Percentiles rank a stretch among this genome's conserved stretches.
These are phyloP conservation scores for Pandion haliaetus DNA, from an alignment of 2,113 vertebrate species.

Conservation along the genomic window DNA sequence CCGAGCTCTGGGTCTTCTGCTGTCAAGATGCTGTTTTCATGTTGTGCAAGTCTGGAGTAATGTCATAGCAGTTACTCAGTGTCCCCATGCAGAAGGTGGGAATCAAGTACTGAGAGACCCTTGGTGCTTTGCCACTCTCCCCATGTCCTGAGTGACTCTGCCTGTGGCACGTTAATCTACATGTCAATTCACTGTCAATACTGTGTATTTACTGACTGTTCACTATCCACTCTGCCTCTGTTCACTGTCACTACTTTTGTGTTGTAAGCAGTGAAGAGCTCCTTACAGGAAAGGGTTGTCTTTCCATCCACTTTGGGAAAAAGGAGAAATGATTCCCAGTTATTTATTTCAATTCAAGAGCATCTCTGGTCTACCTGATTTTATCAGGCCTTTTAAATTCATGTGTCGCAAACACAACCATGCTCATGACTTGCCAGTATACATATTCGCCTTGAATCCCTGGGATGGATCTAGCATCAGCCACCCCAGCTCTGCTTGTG, in stretches of 20 bases:
- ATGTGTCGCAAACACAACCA: fast-evolving
- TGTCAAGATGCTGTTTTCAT: background rate
- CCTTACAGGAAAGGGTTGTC: background rate
- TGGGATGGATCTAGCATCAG: no score
- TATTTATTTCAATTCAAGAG: background rate
- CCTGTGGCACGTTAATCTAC: background rate
- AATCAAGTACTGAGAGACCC: background rate
- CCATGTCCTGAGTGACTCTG: background rate
- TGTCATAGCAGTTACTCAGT: background rate
- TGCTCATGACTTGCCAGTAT: background rate
- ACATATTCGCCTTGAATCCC: background rate
- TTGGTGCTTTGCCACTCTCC: background rate
- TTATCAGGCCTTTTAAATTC: background rate
- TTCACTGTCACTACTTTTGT: background rate
- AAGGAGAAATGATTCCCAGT: background rate
- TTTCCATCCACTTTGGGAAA: background rate
- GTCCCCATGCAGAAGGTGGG: background rate
- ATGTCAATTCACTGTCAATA: background rate
- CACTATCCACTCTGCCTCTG: background rate
- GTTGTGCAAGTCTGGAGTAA: background rate
- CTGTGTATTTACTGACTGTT: background rate
- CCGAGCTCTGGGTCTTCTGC: background rate
- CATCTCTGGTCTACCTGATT: background rate
- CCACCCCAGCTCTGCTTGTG: background rate
- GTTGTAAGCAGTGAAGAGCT: background rate